A percentile compares a stretch with the other conserved stretches of the same genome.
These are phyloP conservation scores for Ridgeia piscesae DNA, from an alignment of 1,140 invertebrate genomes.

Conservation along the genomic window DNA sequence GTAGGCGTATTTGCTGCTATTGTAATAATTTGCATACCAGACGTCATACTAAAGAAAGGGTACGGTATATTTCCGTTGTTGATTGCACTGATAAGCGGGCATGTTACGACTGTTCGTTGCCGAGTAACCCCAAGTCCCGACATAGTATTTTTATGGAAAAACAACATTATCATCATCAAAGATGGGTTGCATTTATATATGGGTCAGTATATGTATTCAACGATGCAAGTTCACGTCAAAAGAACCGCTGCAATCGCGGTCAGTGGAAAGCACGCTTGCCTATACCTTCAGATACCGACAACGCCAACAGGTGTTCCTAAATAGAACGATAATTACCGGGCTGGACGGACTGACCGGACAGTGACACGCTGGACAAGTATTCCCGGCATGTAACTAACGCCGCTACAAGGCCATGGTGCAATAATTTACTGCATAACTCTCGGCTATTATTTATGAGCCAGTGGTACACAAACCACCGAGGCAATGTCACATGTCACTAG, in stretches of 20 bases:
- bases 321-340: not conserved
- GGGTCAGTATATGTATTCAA: not conserved
- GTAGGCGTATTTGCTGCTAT: too few species aligned
- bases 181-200: too few species aligned
- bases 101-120: not conserved
- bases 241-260: not conserved
- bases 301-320: not conserved
- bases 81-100: not conserved
- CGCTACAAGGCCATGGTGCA: not conserved
- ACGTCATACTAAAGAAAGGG: not conserved
- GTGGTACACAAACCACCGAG: not conserved
- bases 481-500: not conserved
- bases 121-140: not conserved
- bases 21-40: too few species aligned
- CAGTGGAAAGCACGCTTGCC: too few species aligned
- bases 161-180: too few species aligned
- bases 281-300: not conserved
- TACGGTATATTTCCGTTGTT: not conserved
- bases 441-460: not conserved
- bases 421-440: not conserved
- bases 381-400: not conserved
- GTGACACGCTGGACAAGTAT: not conserved
- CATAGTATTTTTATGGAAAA: too few species aligned
- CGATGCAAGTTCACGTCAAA: not conserved
- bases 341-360: not conserved